Evolutionary conservation across 2,797 vertebrate genomes (phyloP).

Genomic region (Apogon hyalosoma): DNA sequence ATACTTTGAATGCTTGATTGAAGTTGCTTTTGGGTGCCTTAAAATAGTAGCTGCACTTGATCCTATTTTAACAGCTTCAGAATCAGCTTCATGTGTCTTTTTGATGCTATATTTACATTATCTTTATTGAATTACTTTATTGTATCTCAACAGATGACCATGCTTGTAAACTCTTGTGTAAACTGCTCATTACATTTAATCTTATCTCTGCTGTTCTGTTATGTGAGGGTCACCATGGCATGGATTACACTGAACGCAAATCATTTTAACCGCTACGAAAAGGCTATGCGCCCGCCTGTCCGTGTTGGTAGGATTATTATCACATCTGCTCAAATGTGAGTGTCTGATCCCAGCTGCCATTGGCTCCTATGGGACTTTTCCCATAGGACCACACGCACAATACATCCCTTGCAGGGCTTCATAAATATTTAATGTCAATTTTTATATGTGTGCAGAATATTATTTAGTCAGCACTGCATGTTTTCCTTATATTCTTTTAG

Average conservation of each 20-base stretch:
- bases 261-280: constrained; percentile 33
- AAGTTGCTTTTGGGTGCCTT: too few relatives aligned
- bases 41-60: too few relatives aligned
- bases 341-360: constrained; percentile 52
- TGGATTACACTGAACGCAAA: constrained; percentile 33
- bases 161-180: constrained; percentile 7
- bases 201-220: constrained; percentile 14
- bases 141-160: neutral
- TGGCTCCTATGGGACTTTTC: constrained; percentile 23
- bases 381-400: constrained; percentile 9
- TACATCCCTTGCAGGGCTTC: constrained; percentile 12
- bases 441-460: constrained; percentile 17
- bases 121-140: too few relatives aligned
- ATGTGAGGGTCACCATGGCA: constrained; percentile 9
- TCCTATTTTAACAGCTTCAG: neutral
- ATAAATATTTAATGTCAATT: constrained; percentile 40
- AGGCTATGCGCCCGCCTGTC: constrained; percentile 2
- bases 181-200: constrained; percentile 36
- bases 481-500: neutral
- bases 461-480: neutral
- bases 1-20: neutral
- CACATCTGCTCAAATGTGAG: constrained; percentile 45
- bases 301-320: constrained; percentile 55
- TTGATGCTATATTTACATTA: neutral
- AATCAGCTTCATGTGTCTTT: neutral